Percentiles rank a stretch among this genome's conserved stretches.
Evolutionary conservation across 2,888 invertebrate genomes (phyloP).

Genomic region (Macrophya annulata): DNA sequence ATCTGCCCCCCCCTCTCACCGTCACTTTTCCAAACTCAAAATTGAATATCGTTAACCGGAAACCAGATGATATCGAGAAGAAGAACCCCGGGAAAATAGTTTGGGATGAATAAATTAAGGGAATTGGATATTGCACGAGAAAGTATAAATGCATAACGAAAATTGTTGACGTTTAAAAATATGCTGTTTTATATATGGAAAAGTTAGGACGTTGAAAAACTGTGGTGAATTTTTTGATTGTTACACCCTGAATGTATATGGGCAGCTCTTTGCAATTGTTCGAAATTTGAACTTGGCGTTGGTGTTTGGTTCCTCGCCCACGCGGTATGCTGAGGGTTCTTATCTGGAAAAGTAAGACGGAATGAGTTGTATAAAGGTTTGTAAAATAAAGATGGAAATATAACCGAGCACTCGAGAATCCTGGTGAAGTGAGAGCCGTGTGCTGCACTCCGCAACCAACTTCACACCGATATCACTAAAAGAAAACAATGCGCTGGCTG

Average conservation of each 20-base stretch:
- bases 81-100: too few species aligned
- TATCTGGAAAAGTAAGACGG: constrained; percentile 30
- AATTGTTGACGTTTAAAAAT: too few species aligned
- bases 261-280: constrained; percentile 67
- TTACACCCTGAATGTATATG: neutral
- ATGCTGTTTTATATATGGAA: neutral
- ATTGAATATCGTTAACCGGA: constrained; percentile 11
- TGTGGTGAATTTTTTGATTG: neutral
- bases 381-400: constrained; percentile 9
- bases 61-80: too few species aligned
- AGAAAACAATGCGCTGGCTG: constrained; percentile 67
- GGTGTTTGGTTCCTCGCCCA: constrained; percentile 73
- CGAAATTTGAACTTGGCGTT: constrained; percentile 69
- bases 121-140: neutral
- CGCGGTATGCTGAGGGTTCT: constrained; percentile 55
- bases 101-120: constrained; percentile 13
- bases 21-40: neutral
- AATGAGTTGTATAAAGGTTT: neutral
- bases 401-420: constrained; percentile 30
- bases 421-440: constrained; percentile 55
- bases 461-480: constrained; percentile 64
- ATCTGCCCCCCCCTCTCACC: neutral
- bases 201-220: neutral
- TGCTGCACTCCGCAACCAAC: constrained; percentile 43
- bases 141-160: neutral